phyloP scores from a whole-genome alignment of 2,888 invertebrate species.

The Papilio protenor region DNA sequence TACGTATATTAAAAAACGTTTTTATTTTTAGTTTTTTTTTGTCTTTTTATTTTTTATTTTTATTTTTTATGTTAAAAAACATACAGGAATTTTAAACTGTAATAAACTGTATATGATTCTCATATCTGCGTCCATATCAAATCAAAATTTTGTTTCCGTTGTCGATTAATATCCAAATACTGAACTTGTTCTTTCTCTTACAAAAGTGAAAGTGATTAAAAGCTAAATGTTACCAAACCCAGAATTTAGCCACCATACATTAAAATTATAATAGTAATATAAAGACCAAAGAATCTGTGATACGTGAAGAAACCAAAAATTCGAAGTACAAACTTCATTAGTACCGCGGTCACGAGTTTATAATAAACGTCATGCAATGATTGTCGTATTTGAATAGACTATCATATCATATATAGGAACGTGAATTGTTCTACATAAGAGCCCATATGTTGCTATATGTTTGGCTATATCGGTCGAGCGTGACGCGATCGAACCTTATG shows the following conservation, averaged over 20 bases:
- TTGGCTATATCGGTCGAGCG: conserved; percentile 33
- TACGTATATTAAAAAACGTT: no score
- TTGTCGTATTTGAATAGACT: conserved; percentile 27
- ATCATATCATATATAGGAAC: not conserved
- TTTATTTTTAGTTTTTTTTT: no score
- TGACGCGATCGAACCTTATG: conserved; percentile 38
- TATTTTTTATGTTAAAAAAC: conserved; percentile 7
- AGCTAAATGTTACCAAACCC: not conserved
- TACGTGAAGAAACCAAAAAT: not conserved
- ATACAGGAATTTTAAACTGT: conserved; percentile 1
- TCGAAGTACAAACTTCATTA: not conserved
- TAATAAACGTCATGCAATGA: conserved; percentile 16
- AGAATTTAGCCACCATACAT: not conserved
- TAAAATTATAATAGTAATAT: not conserved
- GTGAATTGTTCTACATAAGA: conserved; percentile 37
- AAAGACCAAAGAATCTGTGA: not conserved
- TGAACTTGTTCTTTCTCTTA: not conserved
- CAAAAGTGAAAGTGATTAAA: not conserved
- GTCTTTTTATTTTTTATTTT: no score
- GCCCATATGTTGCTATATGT: not conserved
- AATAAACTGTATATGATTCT: conserved; percentile 10
- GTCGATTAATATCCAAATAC: not conserved
- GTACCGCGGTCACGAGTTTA: not conserved
- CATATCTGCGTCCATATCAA: not conserved
- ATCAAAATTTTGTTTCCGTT: not conserved